Base-by-base conservation (phyloP, 1,140 invertebrate genomes). In the Hetaerina americana region DNA sequence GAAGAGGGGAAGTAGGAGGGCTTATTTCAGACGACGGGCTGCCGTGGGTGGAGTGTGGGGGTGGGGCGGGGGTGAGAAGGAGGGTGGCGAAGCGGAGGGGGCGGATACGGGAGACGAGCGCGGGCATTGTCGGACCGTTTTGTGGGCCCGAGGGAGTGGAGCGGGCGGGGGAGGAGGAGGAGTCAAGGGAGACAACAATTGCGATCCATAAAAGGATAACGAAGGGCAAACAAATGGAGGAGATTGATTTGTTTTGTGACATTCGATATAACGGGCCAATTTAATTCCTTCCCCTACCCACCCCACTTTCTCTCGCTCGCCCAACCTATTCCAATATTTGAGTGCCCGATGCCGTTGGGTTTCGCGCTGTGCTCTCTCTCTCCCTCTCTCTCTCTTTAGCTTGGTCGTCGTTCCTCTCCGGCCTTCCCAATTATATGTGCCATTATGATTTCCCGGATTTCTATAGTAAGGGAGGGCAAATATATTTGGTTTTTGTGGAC, bases 311-410 rank as follows among this genome's bases (percentile, higher is more conserved):
- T 57, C 2, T n/a, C 40, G 40, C 40, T n/a, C n/a, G n/a, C n/a
- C n/a, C n/a, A n/a, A n/a, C n/a, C n/a, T 57, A 57, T 57, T n/a
- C 40, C 40, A 57, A 57, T 57, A 57, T 57, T 57, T 57, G 40
- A 57, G 40, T 12, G 40, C 40, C 22, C 22, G 22, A 57, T n/a
- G 15, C 15, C n/a, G n/a, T n/a, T n/a, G n/a, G n/a, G n/a, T n/a
- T n/a, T n/a, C n/a, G n/a, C n/a, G n/a, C n/a, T n/a, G n/a, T n/a
- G n/a, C n/a, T n/a, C n/a, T n/a, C n/a, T n/a, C n/a, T n/a, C n/a
- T n/a, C n/a, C n/a, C n/a, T n/a, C n/a, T n/a, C n/a, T n/a, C n/a
- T n/a, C n/a, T n/a, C n/a, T n/a, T n/a, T n/a, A n/a, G n/a, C n/a
- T n/a, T n/a, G n/a, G n/a, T n/a, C n/a, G n/a, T n/a, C n/a, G n/a